Conservation (phyloP, 2,797 vertebrate genomes). For the Hypotaenidia okinawae region DNA sequence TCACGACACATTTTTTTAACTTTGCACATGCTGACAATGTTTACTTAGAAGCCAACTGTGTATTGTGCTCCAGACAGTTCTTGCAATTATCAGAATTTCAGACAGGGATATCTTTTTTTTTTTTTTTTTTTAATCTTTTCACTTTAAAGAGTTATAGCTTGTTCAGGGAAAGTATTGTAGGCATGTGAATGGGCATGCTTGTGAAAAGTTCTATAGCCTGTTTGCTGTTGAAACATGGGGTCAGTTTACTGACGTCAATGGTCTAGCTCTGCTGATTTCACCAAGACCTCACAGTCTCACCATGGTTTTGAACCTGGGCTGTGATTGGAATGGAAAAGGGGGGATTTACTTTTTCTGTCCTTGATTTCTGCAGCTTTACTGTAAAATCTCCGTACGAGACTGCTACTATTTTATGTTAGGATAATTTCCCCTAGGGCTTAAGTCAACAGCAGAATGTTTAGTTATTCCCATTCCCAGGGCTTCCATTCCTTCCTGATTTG, state of each 20-base stretch:
- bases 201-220: background rate
- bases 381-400: background rate
- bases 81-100: background rate
- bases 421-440: background rate
- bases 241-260: background rate
- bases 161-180: background rate
- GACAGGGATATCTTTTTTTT: background rate
- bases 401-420: background rate
- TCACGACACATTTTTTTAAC: background rate
- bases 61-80: background rate
- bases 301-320: background rate
- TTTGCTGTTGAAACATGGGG: background rate
- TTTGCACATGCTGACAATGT: background rate
- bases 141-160: background rate
- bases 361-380: background rate
- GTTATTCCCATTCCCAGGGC: background rate
- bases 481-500: conserved; percentile 45
- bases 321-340: background rate
- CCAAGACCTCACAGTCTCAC: background rate
- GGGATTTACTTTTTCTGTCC: background rate
- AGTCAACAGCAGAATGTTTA: conserved; percentile 2
- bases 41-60: background rate
- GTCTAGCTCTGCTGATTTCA: background rate
- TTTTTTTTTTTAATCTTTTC: background rate
- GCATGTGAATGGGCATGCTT: background rate